A percentile compares a stretch with the other conserved stretches of the same genome.
Evolutionary conservation across 2,113 vertebrate genomes (phyloP).

Genomic region (Hystrix cristata): DNA sequence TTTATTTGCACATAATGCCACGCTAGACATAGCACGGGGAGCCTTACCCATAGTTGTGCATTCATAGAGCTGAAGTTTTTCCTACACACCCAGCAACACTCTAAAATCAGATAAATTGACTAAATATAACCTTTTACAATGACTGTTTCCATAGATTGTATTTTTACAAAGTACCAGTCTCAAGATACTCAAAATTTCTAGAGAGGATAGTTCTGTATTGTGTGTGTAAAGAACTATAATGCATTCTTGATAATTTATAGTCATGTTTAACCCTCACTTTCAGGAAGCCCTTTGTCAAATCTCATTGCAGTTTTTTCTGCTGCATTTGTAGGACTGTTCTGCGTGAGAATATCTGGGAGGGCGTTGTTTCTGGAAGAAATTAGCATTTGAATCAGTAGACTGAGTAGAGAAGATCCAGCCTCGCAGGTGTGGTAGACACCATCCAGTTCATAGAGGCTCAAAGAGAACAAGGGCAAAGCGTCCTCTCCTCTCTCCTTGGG

Average conservation of each 20-base stretch:
- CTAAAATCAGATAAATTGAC: slow-evolving; percentile 33
- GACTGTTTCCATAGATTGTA: not conserved
- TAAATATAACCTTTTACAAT: slow-evolving; percentile 56
- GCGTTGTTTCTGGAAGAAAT: not conserved
- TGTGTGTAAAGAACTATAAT: slow-evolving; percentile 58
- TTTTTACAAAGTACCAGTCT: not conserved
- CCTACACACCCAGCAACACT: not conserved
- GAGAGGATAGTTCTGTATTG: slow-evolving; percentile 1
- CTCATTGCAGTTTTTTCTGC: not conserved
- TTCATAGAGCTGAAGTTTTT: not conserved
- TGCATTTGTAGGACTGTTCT: not conserved
- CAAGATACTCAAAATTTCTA: slow-evolving; percentile 14
- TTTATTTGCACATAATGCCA: not conserved
- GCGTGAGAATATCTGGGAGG: not conserved
- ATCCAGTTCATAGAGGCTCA: not conserved
- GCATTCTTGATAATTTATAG: not conserved
- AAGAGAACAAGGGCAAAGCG: not conserved
- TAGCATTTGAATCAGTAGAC: not conserved
- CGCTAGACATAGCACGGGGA: not conserved
- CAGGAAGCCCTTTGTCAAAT: not conserved
- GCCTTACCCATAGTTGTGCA: not conserved
- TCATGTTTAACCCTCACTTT: not conserved
- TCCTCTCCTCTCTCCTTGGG: not conserved
- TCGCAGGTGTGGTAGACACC: not conserved
- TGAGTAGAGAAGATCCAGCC: not conserved